Evolutionary conservation across 1,140 invertebrate genomes (phyloP), one percentile per base, ranked within the genome.

Genomic region (Caenorhabditis briggsae): DNA sequence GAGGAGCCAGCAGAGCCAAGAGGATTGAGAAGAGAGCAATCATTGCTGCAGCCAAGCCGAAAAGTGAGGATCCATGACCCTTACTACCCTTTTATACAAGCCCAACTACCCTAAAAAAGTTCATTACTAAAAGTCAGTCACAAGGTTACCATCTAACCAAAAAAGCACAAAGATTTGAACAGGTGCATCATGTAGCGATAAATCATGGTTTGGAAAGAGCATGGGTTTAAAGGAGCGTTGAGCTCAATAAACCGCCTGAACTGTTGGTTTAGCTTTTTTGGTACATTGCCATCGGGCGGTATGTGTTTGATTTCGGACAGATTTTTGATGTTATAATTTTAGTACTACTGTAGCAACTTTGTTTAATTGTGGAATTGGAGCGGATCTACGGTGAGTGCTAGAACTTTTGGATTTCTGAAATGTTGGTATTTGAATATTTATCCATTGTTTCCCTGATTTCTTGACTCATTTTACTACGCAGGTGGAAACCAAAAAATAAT

Each of bases 191-290:
- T 16, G 64, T 70, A 43, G 11, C 12, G 11, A 46, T 33, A 46
- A 14, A 70, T 5, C 64, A 70, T 43, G 20, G 64, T 25, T 1
- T 25, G 59, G 43, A 70, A 43, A 18, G 41, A 18, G 64, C 11
- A 11, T 18, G 20, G 8, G 43, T 14, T 16, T 23, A 12, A 16
- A 23, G 33, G 59, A 33, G 33, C 18, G 64, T 70, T 70, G 59
- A 43, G 20, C 18, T 9, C 18, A n/a, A n/a, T n/a, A 59, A 14
- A 9, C 11, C 14, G 64, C 11, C 33, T 33, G 33, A 8, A 2
- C 33, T 70, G 8, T 70, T 70, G 64, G 64, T 70, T 70, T 70
- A 70, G 64, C 64, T 70, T 70, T 70, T 70, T 70, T 14, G 7
- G 20, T 11, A 18, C 8, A 25, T 33, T 64, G 20, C 23, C 59